Evolutionary conservation across 1,140 invertebrate genomes (phyloP), one percentile per base, ranked within the genome.

Genomic region (Oryctes rhinoceros): DNA sequence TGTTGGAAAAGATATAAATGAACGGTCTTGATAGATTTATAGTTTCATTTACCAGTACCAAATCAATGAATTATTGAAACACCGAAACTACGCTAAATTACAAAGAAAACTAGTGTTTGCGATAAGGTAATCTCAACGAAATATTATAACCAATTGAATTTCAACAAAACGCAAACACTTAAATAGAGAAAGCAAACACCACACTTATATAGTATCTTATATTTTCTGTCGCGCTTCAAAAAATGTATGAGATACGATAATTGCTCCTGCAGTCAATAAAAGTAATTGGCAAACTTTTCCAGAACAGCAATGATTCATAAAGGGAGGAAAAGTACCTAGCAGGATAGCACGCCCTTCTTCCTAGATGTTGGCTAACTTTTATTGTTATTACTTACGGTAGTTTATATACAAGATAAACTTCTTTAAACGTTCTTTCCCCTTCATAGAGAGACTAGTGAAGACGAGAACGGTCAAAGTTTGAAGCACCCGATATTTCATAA

Each of bases 401-500:
- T 59, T 18, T 59, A 59, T 59, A 59, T 59, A 59, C 15, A 59
- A 59, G 53, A n/a, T 59, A 59, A 59, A 59, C 53, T 59, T 59
- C 53, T 59, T 59, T 59, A 59, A 59, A 59, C 53, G 53, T 15
- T 59, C 53, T 15, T 53, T 30, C 39, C 9, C 9, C 39, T 44
- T 44, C 39, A 15, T 59, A 59, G 53, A 59, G 15, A 59, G 5
- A 59, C 53, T 59, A 59, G 53, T 18, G 49, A 53, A n/a, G 49
- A 59, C 53, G 15, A 59, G 15, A 59, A 59, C 53, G 53, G 18
- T 59, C 53, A 59, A 59, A 59, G 53, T 59, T 59, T 59, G 18
- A 59, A 59, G 53, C 53, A 59, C 53, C 49, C 53, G 15, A 59
- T 59, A 59, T 59, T 59, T 59, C 53, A 59, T 59, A 59, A 59